These are phyloP conservation scores for Caenorhabditis doughertyi DNA, from an alignment of 2,888 invertebrate genomes.

Conservation along the genomic window DNA sequence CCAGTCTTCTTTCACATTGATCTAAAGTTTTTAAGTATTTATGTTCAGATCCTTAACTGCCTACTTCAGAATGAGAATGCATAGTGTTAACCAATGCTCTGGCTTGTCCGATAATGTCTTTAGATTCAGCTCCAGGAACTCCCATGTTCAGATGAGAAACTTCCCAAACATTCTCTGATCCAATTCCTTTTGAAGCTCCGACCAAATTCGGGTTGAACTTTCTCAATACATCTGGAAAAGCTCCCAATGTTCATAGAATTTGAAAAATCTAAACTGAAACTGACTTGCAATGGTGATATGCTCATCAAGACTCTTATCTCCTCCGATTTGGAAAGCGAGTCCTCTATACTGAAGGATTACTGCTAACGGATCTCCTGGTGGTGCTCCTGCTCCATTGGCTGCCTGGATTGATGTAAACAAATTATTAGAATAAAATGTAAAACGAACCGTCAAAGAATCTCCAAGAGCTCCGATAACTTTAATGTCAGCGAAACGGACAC, in stretches of 20 bases:
- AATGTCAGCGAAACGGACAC: constrained; percentile 72
- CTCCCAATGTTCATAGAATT: neutral
- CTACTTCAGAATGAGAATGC: constrained; percentile 68
- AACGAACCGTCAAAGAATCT: constrained; percentile 70
- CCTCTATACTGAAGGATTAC: constrained; percentile 74
- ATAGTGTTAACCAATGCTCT: constrained; percentile 68
- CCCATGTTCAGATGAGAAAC: constrained; percentile 70
- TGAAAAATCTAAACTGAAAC: no score
- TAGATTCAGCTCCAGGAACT: constrained; percentile 70
- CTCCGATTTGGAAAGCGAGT: constrained; percentile 72
- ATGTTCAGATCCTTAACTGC: neutral
- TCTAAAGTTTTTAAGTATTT: constrained; percentile 21
- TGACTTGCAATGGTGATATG: constrained; percentile 73
- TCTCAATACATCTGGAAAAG: constrained; percentile 86
- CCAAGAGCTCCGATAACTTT: constrained; percentile 72
- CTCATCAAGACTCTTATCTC: constrained; percentile 67
- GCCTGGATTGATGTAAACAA: constrained; percentile 50
- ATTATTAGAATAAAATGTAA: neutral
- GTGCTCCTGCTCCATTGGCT: constrained; percentile 73
- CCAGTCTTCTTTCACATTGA: constrained; percentile 76
- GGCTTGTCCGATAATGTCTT: constrained; percentile 71
- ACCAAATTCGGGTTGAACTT: constrained; percentile 88
- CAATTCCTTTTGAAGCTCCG: constrained; percentile 82
- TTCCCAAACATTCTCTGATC: constrained; percentile 72
- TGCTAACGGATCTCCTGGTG: constrained; percentile 65